A percentile compares a stretch with the other conserved stretches of the same genome.
Evolutionary conservation across 2,113 vertebrate genomes (phyloP).

Genomic region (Astur gentilis): DNA sequence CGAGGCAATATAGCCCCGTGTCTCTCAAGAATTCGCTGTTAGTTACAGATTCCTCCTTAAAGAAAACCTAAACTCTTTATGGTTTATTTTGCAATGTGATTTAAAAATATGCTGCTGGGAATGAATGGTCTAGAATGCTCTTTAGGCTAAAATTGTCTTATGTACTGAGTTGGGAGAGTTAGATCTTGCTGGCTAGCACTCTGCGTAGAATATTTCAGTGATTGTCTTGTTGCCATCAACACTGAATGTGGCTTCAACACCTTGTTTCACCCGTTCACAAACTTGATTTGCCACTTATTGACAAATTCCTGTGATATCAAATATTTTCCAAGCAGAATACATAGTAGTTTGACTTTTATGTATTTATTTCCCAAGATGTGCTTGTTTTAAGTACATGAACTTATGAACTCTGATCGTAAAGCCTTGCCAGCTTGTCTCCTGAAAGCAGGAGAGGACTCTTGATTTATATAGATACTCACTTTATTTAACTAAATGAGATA

Average conservation of each 20-base stretch:
- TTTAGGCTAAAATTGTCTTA: background rate
- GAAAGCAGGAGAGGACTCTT: background rate
- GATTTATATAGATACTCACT: conserved; percentile 52
- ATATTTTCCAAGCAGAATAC: background rate
- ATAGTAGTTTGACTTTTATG: background rate
- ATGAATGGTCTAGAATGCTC: background rate
- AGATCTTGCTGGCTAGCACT: background rate
- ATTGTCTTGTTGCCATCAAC: background rate
- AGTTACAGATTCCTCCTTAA: background rate
- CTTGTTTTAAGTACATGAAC: background rate
- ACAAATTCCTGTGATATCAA: background rate
- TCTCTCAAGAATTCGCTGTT: background rate
- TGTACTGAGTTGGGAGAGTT: background rate
- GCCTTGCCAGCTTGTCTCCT: background rate
- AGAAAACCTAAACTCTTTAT: background rate
- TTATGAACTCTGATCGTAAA: background rate
- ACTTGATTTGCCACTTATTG: background rate
- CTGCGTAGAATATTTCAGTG: background rate
- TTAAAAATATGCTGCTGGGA: background rate
- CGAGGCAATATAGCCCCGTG: background rate
- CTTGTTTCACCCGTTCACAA: background rate
- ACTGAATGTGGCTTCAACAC: background rate
- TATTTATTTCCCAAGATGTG: background rate
- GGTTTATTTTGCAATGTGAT: background rate
- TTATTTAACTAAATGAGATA: conserved; percentile 56